phyloP scores from a whole-genome alignment of 64 coral and sea anemone genomes.

The Actinia tenebrosa region DNA sequence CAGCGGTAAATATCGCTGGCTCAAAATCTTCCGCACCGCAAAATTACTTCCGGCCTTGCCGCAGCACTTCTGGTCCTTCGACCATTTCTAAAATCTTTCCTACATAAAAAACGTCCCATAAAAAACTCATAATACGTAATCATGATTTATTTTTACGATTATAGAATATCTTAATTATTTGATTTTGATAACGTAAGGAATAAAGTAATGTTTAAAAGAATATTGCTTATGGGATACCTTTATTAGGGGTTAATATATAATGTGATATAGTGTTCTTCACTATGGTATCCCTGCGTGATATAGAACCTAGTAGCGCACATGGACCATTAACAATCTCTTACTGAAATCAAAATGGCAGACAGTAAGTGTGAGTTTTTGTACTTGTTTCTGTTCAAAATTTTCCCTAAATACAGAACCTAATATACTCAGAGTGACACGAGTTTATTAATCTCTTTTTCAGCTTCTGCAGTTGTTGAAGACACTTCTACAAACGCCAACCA shows the following conservation, averaged over 20 bases:
- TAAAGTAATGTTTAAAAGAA: not conserved
- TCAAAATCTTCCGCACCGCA: not conserved
- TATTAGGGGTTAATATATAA: not conserved
- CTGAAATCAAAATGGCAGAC: slow-evolving; percentile 61
- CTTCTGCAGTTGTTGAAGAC: slow-evolving; percentile 11
- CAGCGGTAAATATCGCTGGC: slow-evolving; percentile 50
- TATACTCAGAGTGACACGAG: not conserved
- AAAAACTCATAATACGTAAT: not conserved
- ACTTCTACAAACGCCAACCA: not conserved
- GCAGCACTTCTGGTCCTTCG: not conserved
- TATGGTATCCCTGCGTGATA: not conserved
- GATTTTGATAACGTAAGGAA: not conserved
- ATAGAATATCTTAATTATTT: not conserved
- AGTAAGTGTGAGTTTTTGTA: not conserved
- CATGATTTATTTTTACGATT: not conserved
- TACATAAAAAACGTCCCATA: not conserved
- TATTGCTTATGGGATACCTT: not conserved
- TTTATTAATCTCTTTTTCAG: not conserved
- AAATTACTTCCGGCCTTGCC: not conserved
- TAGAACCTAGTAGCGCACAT: slow-evolving; percentile 16
- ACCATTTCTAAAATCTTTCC: not conserved
- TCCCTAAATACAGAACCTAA: not conserved
- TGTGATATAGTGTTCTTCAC: not conserved
- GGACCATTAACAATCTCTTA: slow-evolving; percentile 10
- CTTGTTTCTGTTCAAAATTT: not conserved